Percentiles rank a stretch among this genome's conserved stretches.
phyloP scores from a whole-genome alignment of 2,113 vertebrate genomes.

The Sinosuthora webbiana region DNA sequence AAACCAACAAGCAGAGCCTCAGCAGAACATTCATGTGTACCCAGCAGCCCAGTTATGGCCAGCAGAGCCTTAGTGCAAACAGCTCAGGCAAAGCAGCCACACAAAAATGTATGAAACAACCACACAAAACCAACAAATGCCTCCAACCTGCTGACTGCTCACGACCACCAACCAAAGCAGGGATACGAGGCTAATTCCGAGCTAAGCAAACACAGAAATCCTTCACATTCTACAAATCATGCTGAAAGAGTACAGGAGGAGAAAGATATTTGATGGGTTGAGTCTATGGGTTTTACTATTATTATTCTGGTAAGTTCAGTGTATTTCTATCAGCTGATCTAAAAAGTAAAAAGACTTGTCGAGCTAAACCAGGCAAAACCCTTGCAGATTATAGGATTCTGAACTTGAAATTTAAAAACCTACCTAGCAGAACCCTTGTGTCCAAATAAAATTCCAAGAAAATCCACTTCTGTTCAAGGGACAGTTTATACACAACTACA shows the following conservation, averaged over 20 bases:
- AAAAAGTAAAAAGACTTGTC: neutral
- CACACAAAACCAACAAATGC: constrained; percentile 17
- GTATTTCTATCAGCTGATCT: neutral
- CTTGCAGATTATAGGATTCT: neutral
- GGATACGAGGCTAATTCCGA: neutral
- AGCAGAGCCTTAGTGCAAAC: constrained; percentile 12
- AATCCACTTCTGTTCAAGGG: neutral
- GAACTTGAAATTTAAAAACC: neutral
- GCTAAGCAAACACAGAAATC: constrained; percentile 17
- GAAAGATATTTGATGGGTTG: neutral
- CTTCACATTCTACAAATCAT: neutral
- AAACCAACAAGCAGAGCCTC: neutral
- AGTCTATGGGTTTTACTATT: neutral
- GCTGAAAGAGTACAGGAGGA: neutral
- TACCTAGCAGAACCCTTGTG: neutral
- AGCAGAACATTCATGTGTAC: neutral
- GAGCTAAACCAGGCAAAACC: neutral
- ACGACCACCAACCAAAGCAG: neutral
- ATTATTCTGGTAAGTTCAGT: neutral
- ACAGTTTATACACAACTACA: neutral
- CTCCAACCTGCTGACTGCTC: neutral
- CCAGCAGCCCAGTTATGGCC: constrained; percentile 1
- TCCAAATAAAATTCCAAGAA: neutral
- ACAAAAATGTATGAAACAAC: neutral
- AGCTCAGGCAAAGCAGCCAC: neutral